Conservation (phyloP, 2,888 invertebrate genomes). For the Glaucopsyche alexis region DNA sequence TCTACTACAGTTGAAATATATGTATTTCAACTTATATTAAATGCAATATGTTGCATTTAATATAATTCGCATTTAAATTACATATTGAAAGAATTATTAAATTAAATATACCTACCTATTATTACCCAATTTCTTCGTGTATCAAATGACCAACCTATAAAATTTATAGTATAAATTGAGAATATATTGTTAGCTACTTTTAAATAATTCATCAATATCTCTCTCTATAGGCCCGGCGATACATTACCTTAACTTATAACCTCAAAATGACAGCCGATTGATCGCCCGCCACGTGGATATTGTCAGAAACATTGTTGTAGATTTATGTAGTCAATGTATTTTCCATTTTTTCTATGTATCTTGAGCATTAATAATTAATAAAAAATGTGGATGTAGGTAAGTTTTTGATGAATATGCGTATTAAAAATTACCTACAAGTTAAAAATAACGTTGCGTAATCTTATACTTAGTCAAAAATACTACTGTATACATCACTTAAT, state of each 20-base stretch:
- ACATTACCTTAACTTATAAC: conserved; percentile 24
- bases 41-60: too few relatives aligned
- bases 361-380: neutral
- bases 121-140: neutral
- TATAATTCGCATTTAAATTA: too few relatives aligned
- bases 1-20: too few relatives aligned
- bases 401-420: neutral
- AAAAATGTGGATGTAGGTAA: neutral
- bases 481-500: too few relatives aligned
- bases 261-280: conserved; percentile 23
- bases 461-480: too few relatives aligned
- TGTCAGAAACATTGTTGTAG: conserved; percentile 23
- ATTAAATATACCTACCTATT: too few relatives aligned
- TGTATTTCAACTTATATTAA: too few relatives aligned
- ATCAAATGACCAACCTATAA: neutral
- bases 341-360: neutral
- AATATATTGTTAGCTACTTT: neutral
- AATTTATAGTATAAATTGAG: neutral
- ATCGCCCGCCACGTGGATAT: conserved; percentile 11
- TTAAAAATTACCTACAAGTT: too few relatives aligned
- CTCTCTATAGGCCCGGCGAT: neutral
- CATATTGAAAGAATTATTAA: neutral
- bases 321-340: conserved; percentile 15
- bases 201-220: conserved; percentile 22
- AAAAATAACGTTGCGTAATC: too few relatives aligned